Evolutionary conservation across 2,888 invertebrate species (phyloP), one percentile per base, ranked within the genome.

Genomic region (Lagria hirta): DNA sequence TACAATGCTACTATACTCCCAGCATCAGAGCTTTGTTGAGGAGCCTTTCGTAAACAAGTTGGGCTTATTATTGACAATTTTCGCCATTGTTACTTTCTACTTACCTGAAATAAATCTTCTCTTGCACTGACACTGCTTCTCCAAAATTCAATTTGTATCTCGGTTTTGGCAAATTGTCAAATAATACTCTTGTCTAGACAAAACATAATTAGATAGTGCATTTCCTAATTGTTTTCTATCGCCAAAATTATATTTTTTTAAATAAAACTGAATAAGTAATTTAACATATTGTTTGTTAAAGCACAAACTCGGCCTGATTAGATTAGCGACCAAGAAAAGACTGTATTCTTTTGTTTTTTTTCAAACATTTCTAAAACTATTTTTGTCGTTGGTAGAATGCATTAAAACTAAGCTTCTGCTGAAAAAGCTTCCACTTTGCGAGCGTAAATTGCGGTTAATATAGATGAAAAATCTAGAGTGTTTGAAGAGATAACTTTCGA

Each of bases 1-100:
- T 56, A 59, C 57, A 59, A 60, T 53, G 55, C 55, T 54, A 56
- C 57, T 58, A 60, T 54, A 58, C 53, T 53, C n/a, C n/a, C 51
- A 55, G 49, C 57, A 55, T 58, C 53, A 54, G 51, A 49, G 41
- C 43, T n/a, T n/a, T n/a, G n/a, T n/a, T n/a, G n/a, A n/a, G n/a
- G 48, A 44, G 48, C 33, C 12, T 8, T 27, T 52, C 56, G 61
- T 61, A 61, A 61, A 61, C 60, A 60, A 61, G 52, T 54, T 53
- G 45, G 51, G 33, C 47, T 55, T 55, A 57, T 57, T 59, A 61
- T 61, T 59, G 61, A 60, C 57, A 56, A 49, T 53, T 51, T 29
- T 41, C 34, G 49, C 51, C 51, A 57, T 57, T 60, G 57, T 57
- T 52, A 30, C 40, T 46, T 49, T 42, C 44, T 30, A 54, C 56